Percentiles rank a stretch among this genome's conserved stretches.
Evolutionary conservation across 1,140 invertebrate genomes (phyloP).

Genomic region (Caenorhabditis brenneri): DNA sequence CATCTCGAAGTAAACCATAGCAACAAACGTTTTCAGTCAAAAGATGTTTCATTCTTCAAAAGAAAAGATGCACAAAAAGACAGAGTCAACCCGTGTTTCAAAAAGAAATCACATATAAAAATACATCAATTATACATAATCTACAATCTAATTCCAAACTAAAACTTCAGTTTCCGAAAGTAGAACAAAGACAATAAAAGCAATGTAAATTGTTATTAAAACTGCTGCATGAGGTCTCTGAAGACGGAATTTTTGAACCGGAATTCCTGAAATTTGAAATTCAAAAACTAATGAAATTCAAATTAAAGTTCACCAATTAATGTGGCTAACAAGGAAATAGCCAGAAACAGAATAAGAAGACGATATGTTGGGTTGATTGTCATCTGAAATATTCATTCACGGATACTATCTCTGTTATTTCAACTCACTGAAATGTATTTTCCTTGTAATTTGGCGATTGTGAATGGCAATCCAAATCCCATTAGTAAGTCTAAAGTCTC

Average conservation of each 20-base stretch:
- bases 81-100: background rate
- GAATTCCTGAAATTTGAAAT: constrained; percentile 70
- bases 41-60: background rate
- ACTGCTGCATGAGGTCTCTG: constrained; percentile 71
- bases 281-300: constrained; percentile 63
- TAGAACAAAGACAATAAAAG: constrained; percentile 72
- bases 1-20: too few relatives aligned
- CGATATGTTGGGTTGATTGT: constrained; percentile 36
- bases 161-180: constrained; percentile 67
- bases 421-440: constrained; percentile 62
- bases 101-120: background rate
- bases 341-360: constrained; percentile 66
- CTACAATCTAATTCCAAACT: constrained; percentile 44
- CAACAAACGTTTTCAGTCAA: too few relatives aligned
- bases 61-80: background rate
- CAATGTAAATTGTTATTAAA: constrained; percentile 72
- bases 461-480: constrained; percentile 75
- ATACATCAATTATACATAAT: background rate
- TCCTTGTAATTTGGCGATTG: constrained; percentile 72
- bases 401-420: background rate
- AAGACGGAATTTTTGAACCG: constrained; percentile 71
- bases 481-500: constrained; percentile 72
- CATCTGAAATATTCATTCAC: background rate
- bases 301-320: constrained; percentile 63
- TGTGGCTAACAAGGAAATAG: constrained; percentile 72